Conservation (phyloP, 2,888 invertebrate species). For the Melangyna quadrimaculata region DNA sequence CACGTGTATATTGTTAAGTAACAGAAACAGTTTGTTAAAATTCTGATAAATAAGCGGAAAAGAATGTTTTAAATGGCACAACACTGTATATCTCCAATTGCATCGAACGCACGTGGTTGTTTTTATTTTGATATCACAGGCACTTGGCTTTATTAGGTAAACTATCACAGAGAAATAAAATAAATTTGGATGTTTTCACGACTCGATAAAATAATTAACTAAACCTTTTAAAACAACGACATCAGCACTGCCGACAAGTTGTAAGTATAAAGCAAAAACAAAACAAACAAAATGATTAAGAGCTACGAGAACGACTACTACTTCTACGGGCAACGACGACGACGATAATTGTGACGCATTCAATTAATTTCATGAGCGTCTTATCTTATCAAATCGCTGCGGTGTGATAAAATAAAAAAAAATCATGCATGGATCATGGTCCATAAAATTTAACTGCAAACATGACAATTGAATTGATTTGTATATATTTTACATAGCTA, state of each 20-base stretch:
- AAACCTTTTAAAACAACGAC: not conserved
- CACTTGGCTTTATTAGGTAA: not conserved
- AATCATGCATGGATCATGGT: not conserved
- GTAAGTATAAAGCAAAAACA: not conserved
- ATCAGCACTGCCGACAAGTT: not conserved
- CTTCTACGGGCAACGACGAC: not conserved
- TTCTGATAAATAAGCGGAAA: too few species aligned
- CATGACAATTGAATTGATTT: slow-evolving; percentile 1
- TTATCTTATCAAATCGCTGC: slow-evolving; percentile 12
- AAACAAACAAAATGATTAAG: slow-evolving; percentile 1
- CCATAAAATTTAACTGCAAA: not conserved
- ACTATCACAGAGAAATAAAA: not conserved
- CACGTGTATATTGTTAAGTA: too few species aligned
- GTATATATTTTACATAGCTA: too few species aligned
- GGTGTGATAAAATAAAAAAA: not conserved
- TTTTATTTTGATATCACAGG: not conserved
- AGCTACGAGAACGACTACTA: not conserved
- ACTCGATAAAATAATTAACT: slow-evolving; percentile 3
- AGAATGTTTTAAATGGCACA: not conserved
- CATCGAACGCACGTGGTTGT: not conserved
- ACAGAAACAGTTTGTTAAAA: too few species aligned
- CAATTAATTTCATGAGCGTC: not conserved
- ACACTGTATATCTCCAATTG: not conserved
- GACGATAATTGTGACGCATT: not conserved
- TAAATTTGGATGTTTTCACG: slow-evolving; percentile 2